Conservation (phyloP, 2,888 invertebrate species). For the Globia sparganii region DNA sequence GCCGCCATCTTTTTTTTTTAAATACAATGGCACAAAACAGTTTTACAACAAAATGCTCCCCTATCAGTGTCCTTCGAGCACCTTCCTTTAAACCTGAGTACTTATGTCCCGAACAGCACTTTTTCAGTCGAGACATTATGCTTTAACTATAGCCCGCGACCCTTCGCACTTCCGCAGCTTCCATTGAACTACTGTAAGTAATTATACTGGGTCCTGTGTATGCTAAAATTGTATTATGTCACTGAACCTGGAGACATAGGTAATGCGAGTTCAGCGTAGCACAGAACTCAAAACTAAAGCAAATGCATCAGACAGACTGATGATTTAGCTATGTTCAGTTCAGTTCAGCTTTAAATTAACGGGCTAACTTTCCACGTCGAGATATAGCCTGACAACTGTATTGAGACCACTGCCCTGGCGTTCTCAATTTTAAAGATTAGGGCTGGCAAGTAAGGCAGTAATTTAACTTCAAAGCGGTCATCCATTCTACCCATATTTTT, state of each 20-base stretch:
- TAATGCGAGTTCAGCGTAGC: slow-evolving; percentile 22
- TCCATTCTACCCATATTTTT: background rate
- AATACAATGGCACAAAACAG: background rate
- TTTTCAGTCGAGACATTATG: background rate
- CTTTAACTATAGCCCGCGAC: background rate
- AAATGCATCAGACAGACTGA: slow-evolving; percentile 42
- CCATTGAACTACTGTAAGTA: background rate
- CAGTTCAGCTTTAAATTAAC: slow-evolving; percentile 47
- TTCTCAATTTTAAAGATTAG: slow-evolving; percentile 24
- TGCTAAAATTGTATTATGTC: background rate
- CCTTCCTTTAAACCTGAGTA: background rate
- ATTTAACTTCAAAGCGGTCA: background rate
- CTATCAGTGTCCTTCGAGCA: too few relatives aligned
- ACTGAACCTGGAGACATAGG: background rate
- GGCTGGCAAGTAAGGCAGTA: slow-evolving; percentile 21
- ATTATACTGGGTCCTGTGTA: background rate
- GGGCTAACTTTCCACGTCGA: slow-evolving; percentile 29
- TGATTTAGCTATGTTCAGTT: slow-evolving; percentile 25
- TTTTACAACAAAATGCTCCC: background rate
- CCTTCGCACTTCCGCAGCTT: too few relatives aligned
- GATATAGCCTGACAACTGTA: slow-evolving; percentile 50
- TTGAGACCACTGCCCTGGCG: slow-evolving; percentile 38
- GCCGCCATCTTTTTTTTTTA: background rate
- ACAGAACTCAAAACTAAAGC: slow-evolving; percentile 33
- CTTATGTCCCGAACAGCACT: background rate